phyloP scores from a whole-genome alignment of 2,797 vertebrate species.

The Diplodus puntazzo region DNA sequence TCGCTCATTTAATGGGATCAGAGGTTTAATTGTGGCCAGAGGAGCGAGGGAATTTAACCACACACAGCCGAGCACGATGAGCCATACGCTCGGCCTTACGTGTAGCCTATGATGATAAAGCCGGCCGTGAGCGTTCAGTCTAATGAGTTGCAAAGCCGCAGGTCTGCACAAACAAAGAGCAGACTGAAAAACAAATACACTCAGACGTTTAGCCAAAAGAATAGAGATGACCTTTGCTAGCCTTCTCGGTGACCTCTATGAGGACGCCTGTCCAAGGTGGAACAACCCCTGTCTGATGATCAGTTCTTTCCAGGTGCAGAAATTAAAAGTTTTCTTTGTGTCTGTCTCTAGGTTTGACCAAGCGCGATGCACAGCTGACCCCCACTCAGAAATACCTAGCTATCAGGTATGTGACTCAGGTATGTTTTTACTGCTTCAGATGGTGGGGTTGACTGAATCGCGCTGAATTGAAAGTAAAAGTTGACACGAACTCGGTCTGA shows the following conservation, averaged over 20 bases:
- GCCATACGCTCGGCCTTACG: not conserved
- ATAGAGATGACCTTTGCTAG: not conserved
- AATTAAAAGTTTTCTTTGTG: conserved; percentile 24
- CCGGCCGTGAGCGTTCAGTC: conserved; percentile 1
- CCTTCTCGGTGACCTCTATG: not conserved
- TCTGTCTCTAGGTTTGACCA: conserved; percentile 89
- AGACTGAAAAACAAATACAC: conserved; percentile 18
- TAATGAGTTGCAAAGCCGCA: conserved; percentile 42
- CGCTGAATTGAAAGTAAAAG: conserved; percentile 12
- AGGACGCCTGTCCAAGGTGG: not conserved
- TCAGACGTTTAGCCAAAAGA: not conserved
- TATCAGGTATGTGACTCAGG: conserved; percentile 93
- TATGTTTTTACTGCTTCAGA: conserved; percentile 82
- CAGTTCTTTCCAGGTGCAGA: not conserved
- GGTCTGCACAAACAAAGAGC: conserved; percentile 34
- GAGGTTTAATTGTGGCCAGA: conserved; percentile 15
- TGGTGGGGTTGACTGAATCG: conserved; percentile 35
- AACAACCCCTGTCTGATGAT: not conserved
- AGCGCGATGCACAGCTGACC: conserved; percentile 92
- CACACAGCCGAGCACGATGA: not conserved
- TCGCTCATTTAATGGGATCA: conserved; percentile 14
- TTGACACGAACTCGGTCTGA: conserved; percentile 4
- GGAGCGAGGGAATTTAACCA: conserved; percentile 1
- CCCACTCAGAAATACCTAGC: conserved; percentile 93
- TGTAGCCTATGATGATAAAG: not conserved